phyloP scores from a whole-genome alignment of 2,113 vertebrate genomes.

The Sisor rabdophorus region DNA sequence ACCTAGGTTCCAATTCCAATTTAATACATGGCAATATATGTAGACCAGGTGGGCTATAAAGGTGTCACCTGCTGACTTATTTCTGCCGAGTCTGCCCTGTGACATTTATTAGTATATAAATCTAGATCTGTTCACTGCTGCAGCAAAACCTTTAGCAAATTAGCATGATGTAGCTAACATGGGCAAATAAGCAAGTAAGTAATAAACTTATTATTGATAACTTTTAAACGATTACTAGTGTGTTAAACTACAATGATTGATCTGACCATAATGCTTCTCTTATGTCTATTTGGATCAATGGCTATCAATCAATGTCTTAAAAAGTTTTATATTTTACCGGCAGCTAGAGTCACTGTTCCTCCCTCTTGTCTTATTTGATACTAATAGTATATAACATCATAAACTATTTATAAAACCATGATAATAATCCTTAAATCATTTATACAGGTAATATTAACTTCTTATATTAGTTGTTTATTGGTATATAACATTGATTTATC shows the following conservation, averaged over 20 bases:
- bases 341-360: no score
- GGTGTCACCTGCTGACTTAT: not conserved
- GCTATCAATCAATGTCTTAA: not conserved
- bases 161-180: not conserved
- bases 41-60: not conserved
- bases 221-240: not conserved
- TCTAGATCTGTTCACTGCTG: not conserved
- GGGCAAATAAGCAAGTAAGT: not conserved
- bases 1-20: not conserved
- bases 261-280: slow-evolving; percentile 1
- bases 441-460: no score
- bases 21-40: not conserved
- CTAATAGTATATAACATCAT: no score
- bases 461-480: no score
- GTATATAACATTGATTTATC: no score
- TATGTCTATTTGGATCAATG: not conserved
- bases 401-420: no score
- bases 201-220: not conserved
- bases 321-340: not conserved
- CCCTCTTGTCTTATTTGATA: no score
- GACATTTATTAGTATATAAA: slow-evolving; percentile 13
- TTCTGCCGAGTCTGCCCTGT: not conserved
- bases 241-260: not conserved
- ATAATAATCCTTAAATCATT: no score
- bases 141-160: not conserved